phyloP scores from a whole-genome alignment of 2,797 vertebrate species.

The Myotis planiceps region DNA sequence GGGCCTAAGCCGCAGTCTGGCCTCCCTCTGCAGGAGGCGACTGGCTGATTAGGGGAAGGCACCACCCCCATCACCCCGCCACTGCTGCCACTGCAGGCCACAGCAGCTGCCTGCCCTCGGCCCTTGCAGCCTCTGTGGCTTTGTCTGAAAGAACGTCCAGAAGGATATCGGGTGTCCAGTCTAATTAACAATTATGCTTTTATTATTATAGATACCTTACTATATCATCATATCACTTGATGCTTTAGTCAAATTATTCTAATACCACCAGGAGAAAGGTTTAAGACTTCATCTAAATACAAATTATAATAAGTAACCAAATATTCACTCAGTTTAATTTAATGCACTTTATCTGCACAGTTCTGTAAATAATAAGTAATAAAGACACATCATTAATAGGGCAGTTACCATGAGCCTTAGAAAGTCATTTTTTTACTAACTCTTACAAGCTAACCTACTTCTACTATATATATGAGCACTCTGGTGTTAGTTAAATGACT shows the following conservation, averaged over 20 bases:
- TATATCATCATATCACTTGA: neutral
- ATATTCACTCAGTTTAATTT: neutral
- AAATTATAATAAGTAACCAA: conserved; percentile 3
- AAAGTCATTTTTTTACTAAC: conserved; percentile 32
- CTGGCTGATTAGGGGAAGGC: too few species aligned
- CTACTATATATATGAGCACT: neutral
- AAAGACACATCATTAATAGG: neutral
- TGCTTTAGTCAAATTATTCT: conserved; percentile 3
- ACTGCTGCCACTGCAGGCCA: too few species aligned
- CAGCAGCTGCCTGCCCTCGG: too few species aligned
- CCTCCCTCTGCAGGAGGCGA: too few species aligned
- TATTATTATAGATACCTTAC: neutral
- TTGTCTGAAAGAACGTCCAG: too few species aligned
- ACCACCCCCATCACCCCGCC: too few species aligned
- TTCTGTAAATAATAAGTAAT: conserved; percentile 36
- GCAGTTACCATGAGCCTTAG: neutral
- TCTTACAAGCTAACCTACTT: conserved; percentile 5
- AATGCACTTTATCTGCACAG: neutral
- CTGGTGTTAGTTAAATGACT: conserved; percentile 6
- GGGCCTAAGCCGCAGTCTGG: too few species aligned
- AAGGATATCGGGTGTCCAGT: too few species aligned
- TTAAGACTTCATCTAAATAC: neutral
- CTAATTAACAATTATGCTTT: too few species aligned
- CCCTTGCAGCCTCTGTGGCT: too few species aligned
- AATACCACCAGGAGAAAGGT: conserved; percentile 10